These are phyloP conservation scores for Bovichtus diacanthus DNA, from an alignment of 2,797 vertebrate genomes.

Conservation along the genomic window DNA sequence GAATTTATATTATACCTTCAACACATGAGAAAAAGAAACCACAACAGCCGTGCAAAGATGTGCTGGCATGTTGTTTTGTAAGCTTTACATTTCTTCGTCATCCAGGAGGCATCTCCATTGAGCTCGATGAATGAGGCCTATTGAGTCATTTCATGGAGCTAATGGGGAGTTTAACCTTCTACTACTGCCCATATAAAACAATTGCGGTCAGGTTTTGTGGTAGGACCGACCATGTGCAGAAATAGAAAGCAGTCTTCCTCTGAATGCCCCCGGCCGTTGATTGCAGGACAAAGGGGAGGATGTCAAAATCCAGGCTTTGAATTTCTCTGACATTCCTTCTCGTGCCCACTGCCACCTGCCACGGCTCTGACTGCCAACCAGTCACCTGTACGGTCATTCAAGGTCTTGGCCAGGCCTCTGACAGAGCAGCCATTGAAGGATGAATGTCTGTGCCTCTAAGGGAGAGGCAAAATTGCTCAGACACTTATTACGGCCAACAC, in stretches of 20 bases:
- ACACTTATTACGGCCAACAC: slow-evolving; percentile 42
- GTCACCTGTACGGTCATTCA: slow-evolving; percentile 65
- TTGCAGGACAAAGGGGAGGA: slow-evolving; percentile 53
- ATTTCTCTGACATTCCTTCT: slow-evolving; percentile 41
- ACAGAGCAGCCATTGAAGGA: slow-evolving; percentile 46
- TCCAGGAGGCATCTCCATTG: slow-evolving; percentile 8
- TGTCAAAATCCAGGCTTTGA: slow-evolving; percentile 50
- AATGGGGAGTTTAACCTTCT: slow-evolving; percentile 15
- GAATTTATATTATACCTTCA: neutral
- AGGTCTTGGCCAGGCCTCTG: slow-evolving; percentile 64
- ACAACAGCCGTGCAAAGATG: slow-evolving; percentile 4
- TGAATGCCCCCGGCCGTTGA: slow-evolving; percentile 34
- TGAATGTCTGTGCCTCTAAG: slow-evolving; percentile 26
- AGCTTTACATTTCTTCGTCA: slow-evolving; percentile 1
- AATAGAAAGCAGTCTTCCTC: slow-evolving; percentile 37
- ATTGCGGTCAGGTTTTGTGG: slow-evolving; percentile 14
- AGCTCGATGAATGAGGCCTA: slow-evolving; percentile 2
- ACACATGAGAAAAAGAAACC: neutral
- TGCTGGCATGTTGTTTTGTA: neutral
- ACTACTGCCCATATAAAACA: slow-evolving; percentile 20
- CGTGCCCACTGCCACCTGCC: slow-evolving; percentile 44
- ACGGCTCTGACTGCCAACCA: slow-evolving; percentile 38
- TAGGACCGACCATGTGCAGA: slow-evolving; percentile 16
- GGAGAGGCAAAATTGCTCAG: slow-evolving; percentile 43
- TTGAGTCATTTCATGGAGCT: slow-evolving; percentile 16